Conservation (phyloP, 2,113 vertebrate species). For the Eudyptes chrysolophus region DNA sequence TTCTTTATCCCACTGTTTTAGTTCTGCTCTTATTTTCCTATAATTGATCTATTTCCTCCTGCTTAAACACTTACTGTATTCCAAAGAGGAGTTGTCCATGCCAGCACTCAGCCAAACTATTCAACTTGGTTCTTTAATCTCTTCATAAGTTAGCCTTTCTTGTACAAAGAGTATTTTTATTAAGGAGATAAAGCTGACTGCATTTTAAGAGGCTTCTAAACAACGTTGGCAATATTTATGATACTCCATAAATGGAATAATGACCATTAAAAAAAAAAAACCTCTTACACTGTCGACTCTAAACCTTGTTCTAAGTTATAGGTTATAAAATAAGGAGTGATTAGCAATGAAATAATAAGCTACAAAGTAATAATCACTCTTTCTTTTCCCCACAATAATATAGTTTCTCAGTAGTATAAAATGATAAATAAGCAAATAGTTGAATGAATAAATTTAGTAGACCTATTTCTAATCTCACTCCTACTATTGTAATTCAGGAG, state of each 20-base stretch:
- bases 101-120: background rate
- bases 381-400: background rate
- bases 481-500: background rate
- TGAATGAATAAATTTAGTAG: background rate
- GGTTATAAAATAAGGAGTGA: background rate
- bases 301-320: background rate
- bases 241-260: background rate
- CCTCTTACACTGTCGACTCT: background rate
- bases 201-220: background rate
- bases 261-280: background rate
- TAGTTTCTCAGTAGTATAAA: background rate
- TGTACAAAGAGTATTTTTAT: background rate
- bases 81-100: background rate
- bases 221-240: background rate
- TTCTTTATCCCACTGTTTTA: background rate
- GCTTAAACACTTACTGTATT: background rate
- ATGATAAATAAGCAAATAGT: background rate
- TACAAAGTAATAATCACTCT: background rate
- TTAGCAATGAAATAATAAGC: conserved; percentile 27
- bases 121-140: background rate
- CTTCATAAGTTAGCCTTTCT: background rate
- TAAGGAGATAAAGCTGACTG: background rate
- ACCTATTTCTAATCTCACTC: background rate
- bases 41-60: background rate
- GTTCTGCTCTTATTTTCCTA: background rate